Conservation (phyloP, 2,113 vertebrate species). For the Pygoscelis antarcticus region DNA sequence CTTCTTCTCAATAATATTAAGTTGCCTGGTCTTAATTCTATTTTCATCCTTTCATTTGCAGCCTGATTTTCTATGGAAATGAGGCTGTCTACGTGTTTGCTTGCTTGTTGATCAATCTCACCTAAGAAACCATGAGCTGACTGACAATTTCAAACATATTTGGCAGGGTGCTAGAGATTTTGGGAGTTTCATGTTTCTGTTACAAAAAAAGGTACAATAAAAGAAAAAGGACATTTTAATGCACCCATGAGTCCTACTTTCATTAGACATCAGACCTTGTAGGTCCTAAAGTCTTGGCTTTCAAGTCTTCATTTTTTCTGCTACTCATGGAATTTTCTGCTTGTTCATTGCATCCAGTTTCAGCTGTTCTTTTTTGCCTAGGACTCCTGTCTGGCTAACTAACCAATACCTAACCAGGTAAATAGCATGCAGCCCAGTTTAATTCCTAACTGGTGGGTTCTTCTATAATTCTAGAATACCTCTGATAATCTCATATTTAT, state of each 20-base stretch:
- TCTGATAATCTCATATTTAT: background rate
- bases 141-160: background rate
- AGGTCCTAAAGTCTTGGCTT: background rate
- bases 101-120: background rate
- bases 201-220: background rate
- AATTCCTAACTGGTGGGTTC: background rate
- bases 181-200: background rate
- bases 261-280: background rate
- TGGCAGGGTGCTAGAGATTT: background rate
- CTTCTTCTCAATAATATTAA: background rate
- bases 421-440: background rate
- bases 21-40: background rate
- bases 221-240: background rate
- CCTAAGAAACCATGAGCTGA: background rate
- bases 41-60: background rate
- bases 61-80: background rate
- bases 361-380: background rate
- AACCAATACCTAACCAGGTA: background rate
- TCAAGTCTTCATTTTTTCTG: background rate
- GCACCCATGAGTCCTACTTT: background rate
- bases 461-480: background rate
- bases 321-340: background rate
- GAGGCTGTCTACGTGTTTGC: background rate
- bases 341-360: background rate
- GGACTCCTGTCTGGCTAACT: background rate